Evolutionary conservation across 1,140 invertebrate species (phyloP).

Genomic region (Thaumatotibia leucotreta): DNA sequence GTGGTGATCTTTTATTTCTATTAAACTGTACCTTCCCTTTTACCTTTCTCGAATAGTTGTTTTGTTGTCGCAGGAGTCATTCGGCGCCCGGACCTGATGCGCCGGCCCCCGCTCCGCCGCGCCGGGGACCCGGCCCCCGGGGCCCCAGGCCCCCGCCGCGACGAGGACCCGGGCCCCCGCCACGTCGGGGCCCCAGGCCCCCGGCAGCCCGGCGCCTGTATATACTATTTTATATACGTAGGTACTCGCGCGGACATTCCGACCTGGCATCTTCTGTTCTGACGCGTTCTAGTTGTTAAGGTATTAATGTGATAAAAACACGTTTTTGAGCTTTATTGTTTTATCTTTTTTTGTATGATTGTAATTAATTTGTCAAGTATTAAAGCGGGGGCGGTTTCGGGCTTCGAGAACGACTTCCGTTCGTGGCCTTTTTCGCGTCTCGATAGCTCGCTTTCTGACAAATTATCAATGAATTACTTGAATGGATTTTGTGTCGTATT

Average conservation of each 20-base stretch:
- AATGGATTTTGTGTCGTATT: background rate
- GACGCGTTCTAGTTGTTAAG: conserved; percentile 27
- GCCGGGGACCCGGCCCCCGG: background rate
- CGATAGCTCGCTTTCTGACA: background rate
- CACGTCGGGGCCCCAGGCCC: background rate
- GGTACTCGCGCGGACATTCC: conserved; percentile 10
- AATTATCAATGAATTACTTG: background rate
- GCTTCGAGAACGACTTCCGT: background rate
- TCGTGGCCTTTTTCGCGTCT: background rate
- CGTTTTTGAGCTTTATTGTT: conserved; percentile 32
- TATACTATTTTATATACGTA: conserved; percentile 35
- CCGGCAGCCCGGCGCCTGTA: conserved; percentile 15
- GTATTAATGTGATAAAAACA: conserved; percentile 34
- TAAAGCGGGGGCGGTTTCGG: conserved; percentile 3
- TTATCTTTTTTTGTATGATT: conserved; percentile 15
- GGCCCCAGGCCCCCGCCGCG: conserved; percentile 12
- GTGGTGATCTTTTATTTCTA: no score
- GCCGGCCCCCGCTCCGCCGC: conserved; percentile 19
- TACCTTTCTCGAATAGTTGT: no score
- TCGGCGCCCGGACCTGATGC: conserved; percentile 61
- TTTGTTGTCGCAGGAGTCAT: conserved; percentile 51
- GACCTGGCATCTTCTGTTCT: background rate
- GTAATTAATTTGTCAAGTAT: conserved; percentile 11
- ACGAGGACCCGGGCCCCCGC: conserved; percentile 18
- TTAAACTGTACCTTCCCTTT: no score